Evolutionary conservation across 2,888 invertebrate genomes (phyloP).

Genomic region (Sminthurinus aureus): DNA sequence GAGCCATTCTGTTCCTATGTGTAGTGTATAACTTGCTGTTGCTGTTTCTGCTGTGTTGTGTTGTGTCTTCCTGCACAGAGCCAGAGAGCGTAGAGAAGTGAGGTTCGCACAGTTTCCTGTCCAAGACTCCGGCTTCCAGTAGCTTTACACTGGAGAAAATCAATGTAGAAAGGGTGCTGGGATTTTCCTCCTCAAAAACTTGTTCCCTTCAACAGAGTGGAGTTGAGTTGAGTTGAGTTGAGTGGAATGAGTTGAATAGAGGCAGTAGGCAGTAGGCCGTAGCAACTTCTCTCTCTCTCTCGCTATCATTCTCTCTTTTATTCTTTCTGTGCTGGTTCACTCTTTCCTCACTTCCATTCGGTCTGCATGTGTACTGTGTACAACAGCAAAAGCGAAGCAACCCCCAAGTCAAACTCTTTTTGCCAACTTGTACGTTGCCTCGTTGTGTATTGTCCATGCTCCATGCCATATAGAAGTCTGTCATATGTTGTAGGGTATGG

Average conservation of each 20-base stretch:
- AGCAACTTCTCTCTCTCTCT: constrained; percentile 8
- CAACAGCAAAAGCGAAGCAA: no score
- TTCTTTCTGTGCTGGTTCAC: not conserved
- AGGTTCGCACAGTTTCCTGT: constrained; percentile 46
- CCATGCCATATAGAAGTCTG: no score
- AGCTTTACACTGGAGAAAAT: constrained; percentile 45
- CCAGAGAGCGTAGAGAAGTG: constrained; percentile 23
- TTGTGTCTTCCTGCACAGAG: not conserved
- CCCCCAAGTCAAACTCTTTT: no score
- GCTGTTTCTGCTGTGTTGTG: not conserved
- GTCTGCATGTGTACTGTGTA: not conserved
- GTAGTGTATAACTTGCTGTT: not conserved
- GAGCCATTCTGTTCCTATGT: no score
- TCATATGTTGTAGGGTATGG: no score
- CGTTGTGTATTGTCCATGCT: no score
- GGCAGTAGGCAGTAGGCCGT: not conserved
- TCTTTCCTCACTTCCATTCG: not conserved
- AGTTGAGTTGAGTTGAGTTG: not conserved
- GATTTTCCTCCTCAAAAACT: constrained; percentile 26
- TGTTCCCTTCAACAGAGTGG: not conserved
- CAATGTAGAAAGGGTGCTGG: constrained; percentile 45
- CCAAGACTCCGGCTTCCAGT: constrained; percentile 47
- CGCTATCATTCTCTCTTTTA: not conserved
- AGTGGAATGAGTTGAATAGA: no score
- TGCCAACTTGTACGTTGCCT: no score